Evolutionary conservation across 2,888 invertebrate species (phyloP).

Genomic region (Eremobia ochroleuca): DNA sequence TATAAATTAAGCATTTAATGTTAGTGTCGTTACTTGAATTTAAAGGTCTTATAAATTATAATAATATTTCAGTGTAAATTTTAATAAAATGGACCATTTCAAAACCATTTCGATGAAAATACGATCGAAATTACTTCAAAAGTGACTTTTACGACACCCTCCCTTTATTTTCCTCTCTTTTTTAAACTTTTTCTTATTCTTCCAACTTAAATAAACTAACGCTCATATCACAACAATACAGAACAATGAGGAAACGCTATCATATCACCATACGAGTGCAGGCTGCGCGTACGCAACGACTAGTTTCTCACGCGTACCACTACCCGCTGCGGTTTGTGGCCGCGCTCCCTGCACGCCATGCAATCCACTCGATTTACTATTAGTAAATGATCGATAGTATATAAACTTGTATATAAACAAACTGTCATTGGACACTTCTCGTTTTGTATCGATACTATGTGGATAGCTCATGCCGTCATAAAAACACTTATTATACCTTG

Average conservation of each 20-base stretch:
- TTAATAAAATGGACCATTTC: conserved; percentile 39
- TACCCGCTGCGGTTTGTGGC: conserved; percentile 69
- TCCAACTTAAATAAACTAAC: background rate
- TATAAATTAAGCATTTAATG: conserved; percentile 54
- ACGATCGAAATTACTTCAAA: conserved; percentile 20
- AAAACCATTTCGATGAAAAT: conserved; percentile 35
- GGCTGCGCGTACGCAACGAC: conserved; percentile 40
- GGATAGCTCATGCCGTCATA: background rate
- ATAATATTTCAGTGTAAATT: conserved; percentile 40
- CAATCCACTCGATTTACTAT: conserved; percentile 54
- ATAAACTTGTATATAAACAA: conserved; percentile 15
- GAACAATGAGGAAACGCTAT: conserved; percentile 54
- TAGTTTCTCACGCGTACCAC: conserved; percentile 68
- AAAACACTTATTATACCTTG: background rate
- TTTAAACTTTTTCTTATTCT: conserved; percentile 1
- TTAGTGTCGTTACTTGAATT: conserved; percentile 39
- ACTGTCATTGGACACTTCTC: conserved; percentile 2
- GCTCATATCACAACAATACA: conserved; percentile 4
- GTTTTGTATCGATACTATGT: background rate
- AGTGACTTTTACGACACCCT: conserved; percentile 21
- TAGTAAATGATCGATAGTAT: conserved; percentile 29
- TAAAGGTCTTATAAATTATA: conserved; percentile 50
- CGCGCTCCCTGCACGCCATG: conserved; percentile 39
- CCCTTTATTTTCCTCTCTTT: conserved; percentile 17
- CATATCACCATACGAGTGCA: conserved; percentile 34